phyloP scores from a whole-genome alignment of 37 sponge, comb jelly and placozoan genomes.

The Geodia barretti region DNA sequence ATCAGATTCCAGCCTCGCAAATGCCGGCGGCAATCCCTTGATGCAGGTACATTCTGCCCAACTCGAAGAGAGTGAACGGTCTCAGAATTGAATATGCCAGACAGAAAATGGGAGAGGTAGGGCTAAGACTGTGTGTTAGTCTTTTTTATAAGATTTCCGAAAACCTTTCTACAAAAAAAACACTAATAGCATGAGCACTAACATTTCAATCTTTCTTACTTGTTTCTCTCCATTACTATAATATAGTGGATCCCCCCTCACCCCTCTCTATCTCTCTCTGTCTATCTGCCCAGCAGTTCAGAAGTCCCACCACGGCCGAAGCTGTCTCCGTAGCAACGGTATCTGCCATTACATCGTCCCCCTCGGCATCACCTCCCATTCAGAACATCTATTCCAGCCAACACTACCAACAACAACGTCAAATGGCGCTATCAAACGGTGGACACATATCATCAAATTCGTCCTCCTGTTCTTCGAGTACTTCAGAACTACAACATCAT shows the following conservation, averaged over 20 bases:
- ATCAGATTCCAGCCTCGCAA: too few species aligned
- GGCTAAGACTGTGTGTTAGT: not conserved
- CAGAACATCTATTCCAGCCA: not conserved
- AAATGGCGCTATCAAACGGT: not conserved
- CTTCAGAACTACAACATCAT: not conserved
- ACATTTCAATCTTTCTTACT: too few species aligned
- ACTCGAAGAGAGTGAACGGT: slow-evolving; percentile 23
- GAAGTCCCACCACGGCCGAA: not conserved
- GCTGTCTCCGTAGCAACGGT: not conserved
- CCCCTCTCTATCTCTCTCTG: not conserved
- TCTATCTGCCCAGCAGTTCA: too few species aligned
- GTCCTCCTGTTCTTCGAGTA: not conserved
- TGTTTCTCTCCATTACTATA: not conserved
- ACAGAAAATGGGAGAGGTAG: slow-evolving; percentile 60
- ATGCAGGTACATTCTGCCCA: slow-evolving; percentile 19
- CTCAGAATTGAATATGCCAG: slow-evolving; percentile 62
- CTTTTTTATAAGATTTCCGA: too few species aligned
- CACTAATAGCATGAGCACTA: too few species aligned
- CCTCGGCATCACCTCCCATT: too few species aligned
- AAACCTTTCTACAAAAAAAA: too few species aligned
- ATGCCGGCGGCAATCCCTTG: too few species aligned
- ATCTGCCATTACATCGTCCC: not conserved
- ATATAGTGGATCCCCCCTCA: too few species aligned
- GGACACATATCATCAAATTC: not conserved
- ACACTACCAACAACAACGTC: not conserved